Evolutionary conservation across 2,113 vertebrate genomes (phyloP).

Genomic region (Ivindomyrus marchei): DNA sequence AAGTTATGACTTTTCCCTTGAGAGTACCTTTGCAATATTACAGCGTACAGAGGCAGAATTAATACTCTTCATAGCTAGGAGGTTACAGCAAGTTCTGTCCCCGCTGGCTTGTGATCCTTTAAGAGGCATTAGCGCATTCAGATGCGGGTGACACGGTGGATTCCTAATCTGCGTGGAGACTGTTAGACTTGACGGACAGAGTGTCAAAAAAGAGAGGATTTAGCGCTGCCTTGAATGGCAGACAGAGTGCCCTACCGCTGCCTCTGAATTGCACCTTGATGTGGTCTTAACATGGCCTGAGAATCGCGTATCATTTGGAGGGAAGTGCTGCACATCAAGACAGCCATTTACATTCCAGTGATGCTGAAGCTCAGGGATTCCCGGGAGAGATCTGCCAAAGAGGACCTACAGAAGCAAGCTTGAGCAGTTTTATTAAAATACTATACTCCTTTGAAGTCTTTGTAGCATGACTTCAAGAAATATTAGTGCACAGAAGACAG

Average conservation of each 20-base stretch:
- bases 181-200: background rate
- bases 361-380: background rate
- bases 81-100: background rate
- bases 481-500: background rate
- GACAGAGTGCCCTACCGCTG: background rate
- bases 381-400: background rate
- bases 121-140: background rate
- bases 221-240: background rate
- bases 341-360: background rate
- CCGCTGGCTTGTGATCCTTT: background rate
- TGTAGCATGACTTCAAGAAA: background rate
- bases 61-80: background rate
- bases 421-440: background rate
- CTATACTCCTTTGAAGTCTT: constrained; percentile 10
- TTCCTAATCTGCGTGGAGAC: background rate
- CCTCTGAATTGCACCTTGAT: background rate
- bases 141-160: background rate
- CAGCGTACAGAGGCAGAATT: background rate
- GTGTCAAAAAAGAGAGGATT: background rate
- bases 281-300: background rate
- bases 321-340: background rate
- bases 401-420: background rate
- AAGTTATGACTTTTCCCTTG: background rate
- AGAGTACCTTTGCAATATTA: background rate
- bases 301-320: background rate